Evolutionary conservation across 2,888 invertebrate species (phyloP).

Genomic region (Seira ritae): DNA sequence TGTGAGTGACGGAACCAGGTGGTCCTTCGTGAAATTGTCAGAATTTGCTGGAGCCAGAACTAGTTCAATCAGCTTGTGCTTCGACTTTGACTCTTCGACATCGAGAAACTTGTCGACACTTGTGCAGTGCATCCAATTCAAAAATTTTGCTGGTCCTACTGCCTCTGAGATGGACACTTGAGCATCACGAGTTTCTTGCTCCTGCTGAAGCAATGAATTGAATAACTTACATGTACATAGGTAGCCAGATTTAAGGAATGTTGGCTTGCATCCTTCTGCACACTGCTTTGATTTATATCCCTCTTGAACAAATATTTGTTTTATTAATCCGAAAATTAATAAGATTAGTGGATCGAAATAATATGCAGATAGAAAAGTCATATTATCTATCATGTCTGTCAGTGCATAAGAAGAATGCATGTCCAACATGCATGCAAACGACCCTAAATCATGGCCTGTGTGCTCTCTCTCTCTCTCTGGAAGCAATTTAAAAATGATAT

Average conservation of each 20-base stretch:
- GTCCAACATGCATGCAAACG: slow-evolving; percentile 60
- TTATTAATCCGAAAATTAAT: slow-evolving; percentile 43
- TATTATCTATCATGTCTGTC: too few relatives aligned
- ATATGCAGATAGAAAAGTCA: slow-evolving; percentile 53
- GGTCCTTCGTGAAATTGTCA: slow-evolving; percentile 60
- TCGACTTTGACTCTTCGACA: slow-evolving; percentile 36
- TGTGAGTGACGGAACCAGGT: slow-evolving; percentile 64
- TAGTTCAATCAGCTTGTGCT: slow-evolving; percentile 59
- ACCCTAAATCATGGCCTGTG: slow-evolving; percentile 47
- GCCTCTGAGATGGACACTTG: too few relatives aligned
- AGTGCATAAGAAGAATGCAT: too few relatives aligned
- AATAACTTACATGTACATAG: too few relatives aligned
- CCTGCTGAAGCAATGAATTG: too few relatives aligned
- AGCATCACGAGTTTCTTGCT: too few relatives aligned
- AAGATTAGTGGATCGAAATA: slow-evolving; percentile 39
- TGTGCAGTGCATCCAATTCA: too few relatives aligned
- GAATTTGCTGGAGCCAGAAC: slow-evolving; percentile 51
- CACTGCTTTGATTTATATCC: too few relatives aligned
- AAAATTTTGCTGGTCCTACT: too few relatives aligned
- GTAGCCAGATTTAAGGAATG: too few relatives aligned
- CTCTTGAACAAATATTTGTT: slow-evolving; percentile 53
- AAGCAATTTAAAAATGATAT: slow-evolving; percentile 32
- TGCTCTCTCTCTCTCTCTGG: neutral
- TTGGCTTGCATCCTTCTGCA: too few relatives aligned
- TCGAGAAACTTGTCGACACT: too few relatives aligned